Base-by-base conservation (phyloP, 2,113 vertebrate species). In the Vimba vimba region DNA sequence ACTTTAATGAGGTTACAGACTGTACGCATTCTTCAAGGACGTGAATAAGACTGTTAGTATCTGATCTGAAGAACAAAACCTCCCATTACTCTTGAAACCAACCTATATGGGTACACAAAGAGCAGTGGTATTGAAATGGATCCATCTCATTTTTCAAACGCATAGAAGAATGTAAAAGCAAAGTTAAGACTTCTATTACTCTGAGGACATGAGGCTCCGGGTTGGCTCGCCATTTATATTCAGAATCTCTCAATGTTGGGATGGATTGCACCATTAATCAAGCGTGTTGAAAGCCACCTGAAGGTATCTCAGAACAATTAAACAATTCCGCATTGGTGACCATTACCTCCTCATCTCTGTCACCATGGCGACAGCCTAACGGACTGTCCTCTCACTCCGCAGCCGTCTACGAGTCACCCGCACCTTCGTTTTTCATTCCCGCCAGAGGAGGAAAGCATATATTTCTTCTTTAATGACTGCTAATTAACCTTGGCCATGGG, bases 401-500 rank as follows among this genome's bases (percentile, higher is more conserved):
- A 50, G 73, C 55, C 83, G 66, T 81, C 71, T 60, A 74, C 45
- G 25, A 79, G 66, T 84, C 74, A 52, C 68, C 79, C 6, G 81
- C 78, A 71, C 79, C 79, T 45, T 76, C 79, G 30, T 87, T 86
- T 90, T 85, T 83, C 86, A 86, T 47, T 75, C 80, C 33, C 33
- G 71, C 81, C 68, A 50, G 77, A 12, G n/a, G 62, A 69, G 55
- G 62, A 82, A 83, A 83, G 85, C 39, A 69, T 39, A 87, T 79
- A 87, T 83, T 87, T 89, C 87, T 87, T 43, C 69, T 89, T 85
- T 91, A 91, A 91, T 91, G 85, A 88, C 89, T 90, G 88, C 85
- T 90, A 90, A 92, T 92, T 91, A 90, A 89, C 89, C 91, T 90
- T 90, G 89, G 86, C 88, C 86, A 50, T 55, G 55, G 77, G 83